phyloP scores from a whole-genome alignment of 1,140 invertebrate genomes.

The Harpegnathos saltator region DNA sequence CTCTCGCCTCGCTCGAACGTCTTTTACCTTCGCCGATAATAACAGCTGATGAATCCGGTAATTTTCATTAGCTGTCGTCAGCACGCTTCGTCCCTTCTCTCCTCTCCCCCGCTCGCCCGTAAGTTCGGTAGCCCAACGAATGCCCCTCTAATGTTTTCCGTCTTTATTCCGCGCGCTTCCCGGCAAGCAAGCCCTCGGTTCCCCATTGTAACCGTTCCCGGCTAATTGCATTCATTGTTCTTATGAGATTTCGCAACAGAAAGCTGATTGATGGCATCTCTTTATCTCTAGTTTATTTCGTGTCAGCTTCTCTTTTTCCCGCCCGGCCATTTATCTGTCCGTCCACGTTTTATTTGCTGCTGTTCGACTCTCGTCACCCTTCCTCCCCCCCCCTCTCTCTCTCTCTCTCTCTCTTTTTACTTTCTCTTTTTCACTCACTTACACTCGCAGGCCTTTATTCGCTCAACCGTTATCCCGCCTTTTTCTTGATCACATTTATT shows the following conservation, averaged over 20 bases:
- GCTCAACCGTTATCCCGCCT: slow-evolving; percentile 24
- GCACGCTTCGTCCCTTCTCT: background rate
- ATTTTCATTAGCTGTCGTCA: slow-evolving; percentile 59
- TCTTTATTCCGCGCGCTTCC: slow-evolving; percentile 44
- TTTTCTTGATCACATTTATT: slow-evolving; percentile 22
- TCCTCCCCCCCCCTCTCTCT: background rate
- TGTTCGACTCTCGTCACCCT: background rate
- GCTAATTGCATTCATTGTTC: slow-evolving; percentile 61
- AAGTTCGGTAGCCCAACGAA: background rate
- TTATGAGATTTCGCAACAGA: slow-evolving; percentile 51
- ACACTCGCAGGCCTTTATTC: background rate
- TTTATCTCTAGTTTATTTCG: slow-evolving; percentile 50
- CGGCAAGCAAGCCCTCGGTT: slow-evolving; percentile 18
- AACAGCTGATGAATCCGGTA: slow-evolving; percentile 45
- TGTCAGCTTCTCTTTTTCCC: slow-evolving; percentile 30
- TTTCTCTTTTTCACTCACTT: slow-evolving; percentile 13
- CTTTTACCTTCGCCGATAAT: slow-evolving; percentile 18
- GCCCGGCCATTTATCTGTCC: slow-evolving; percentile 22
- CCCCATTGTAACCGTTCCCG: slow-evolving; percentile 27
- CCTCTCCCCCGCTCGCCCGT: too few species aligned
- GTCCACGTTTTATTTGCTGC: slow-evolving; percentile 49
- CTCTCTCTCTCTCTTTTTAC: slow-evolving; percentile 1
- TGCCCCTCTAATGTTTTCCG: slow-evolving; percentile 54
- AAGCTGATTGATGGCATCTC: slow-evolving; percentile 45
- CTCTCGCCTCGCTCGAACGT: background rate